Evolutionary conservation across 1,140 invertebrate species (phyloP), one percentile per base, ranked within the genome.

Genomic region (Drosophila nannoptera): DNA sequence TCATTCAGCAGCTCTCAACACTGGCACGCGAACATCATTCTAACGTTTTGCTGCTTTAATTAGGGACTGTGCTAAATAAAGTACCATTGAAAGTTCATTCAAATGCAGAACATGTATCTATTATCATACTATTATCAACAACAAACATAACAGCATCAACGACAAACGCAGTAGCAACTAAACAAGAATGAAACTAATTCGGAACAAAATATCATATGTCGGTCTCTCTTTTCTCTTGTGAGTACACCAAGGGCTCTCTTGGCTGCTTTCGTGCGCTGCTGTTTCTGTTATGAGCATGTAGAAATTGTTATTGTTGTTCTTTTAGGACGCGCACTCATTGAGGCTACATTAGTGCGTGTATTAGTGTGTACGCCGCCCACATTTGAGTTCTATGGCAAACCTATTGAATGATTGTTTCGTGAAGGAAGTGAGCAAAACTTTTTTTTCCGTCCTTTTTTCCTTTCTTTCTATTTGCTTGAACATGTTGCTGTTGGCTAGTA

Each of bases 41-140:
- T 62, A 49, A 50, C 31, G 59, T 66, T 40, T 55, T 42, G 16
- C 22, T 48, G 65, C 48, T 70, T 76, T 83, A 83, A 84, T 83
- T 83, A 84, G 78, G 53, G 38, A 74, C 40, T 68, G 56, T 49
- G 64, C 56, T 66, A 68, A 86, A 71, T 66, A 58, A 75, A 77
- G 81, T 81, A 74, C 73, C 77, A 84, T 84, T 84, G 81, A 72
- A 69, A 59, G 61, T 66, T 84, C 77, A 86, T 84, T 84, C 53
- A 74, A 86, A 84, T 84, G 77, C 81, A 77, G 56, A 86, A 66
- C 77, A 77, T 81, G 81, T 71, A 80, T 70, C 64, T 70, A 74
- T 80, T 80, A 76, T 68, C 69, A 84, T 70, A 74, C 76, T 80
- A 76, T 68, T 65, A 84, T 43, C 42, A 59, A 38, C 59, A 55